Evolutionary conservation across 1,140 invertebrate species (phyloP).

Genomic region (Conus betulinus): DNA sequence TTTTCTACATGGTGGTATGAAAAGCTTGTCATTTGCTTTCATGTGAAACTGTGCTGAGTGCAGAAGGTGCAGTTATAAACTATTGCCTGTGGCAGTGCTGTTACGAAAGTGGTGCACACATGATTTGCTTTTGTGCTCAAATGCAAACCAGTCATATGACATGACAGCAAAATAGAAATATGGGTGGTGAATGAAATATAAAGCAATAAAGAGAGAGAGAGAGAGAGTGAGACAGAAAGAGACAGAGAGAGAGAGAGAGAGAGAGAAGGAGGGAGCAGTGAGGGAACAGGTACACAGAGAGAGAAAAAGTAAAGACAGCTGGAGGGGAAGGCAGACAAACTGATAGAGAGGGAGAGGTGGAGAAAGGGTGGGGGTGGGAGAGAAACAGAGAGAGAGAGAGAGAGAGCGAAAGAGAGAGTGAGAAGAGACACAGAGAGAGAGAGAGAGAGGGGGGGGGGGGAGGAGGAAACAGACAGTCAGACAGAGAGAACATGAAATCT

Average conservation of each 20-base stretch:
- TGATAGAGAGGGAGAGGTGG: neutral
- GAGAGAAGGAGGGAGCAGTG: neutral
- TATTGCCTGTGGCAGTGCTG: too few relatives aligned
- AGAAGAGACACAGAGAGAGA: neutral
- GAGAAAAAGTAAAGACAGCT: neutral
- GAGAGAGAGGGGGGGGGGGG: neutral
- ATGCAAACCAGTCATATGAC: neutral
- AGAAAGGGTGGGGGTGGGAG: neutral
- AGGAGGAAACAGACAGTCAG: too few relatives aligned
- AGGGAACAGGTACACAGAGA: neutral
- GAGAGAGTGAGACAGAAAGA: neutral
- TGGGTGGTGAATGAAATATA: neutral
- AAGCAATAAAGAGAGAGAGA: neutral
- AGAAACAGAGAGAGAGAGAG: slow-evolving; percentile 7
- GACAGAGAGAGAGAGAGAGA: neutral
- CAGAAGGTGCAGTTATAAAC: too few relatives aligned
- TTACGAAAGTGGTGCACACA: too few relatives aligned
- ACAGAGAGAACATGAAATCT: too few relatives aligned
- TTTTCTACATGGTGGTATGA: too few relatives aligned
- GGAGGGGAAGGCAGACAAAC: neutral
- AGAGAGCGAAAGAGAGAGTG: neutral
- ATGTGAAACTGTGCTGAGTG: too few relatives aligned
- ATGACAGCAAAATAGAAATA: neutral
- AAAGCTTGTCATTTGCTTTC: too few relatives aligned
- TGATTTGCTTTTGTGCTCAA: too few relatives aligned